Conservation (phyloP, 2,113 vertebrate species). For the Phycodurus eques region DNA sequence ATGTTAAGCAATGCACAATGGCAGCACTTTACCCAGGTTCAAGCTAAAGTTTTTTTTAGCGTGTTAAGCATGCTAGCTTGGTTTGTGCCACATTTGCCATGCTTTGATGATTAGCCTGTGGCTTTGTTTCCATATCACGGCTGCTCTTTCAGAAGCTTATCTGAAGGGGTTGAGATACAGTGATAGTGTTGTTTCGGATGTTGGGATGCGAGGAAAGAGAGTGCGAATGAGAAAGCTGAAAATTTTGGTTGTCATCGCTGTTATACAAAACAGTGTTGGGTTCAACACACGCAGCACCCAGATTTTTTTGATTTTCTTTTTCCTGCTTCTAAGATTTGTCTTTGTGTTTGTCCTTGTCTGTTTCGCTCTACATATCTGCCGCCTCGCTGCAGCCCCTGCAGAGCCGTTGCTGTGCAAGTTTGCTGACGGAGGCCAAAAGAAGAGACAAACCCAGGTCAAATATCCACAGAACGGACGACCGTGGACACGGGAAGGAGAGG, state of each 20-base stretch:
- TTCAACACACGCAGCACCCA: background rate
- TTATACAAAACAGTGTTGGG: background rate
- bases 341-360: slow-evolving; percentile 41
- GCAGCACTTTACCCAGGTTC: slow-evolving; percentile 37
- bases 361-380: slow-evolving; percentile 7
- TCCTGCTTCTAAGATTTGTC: slow-evolving; percentile 24
- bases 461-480: slow-evolving; percentile 95
- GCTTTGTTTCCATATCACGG: slow-evolving; percentile 72
- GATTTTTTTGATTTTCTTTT: background rate
- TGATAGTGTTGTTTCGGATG: slow-evolving; percentile 40
- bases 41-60: slow-evolving; percentile 69
- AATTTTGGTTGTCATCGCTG: background rate
- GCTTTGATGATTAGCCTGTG: slow-evolving; percentile 78
- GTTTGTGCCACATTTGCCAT: slow-evolving; percentile 55
- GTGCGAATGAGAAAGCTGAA: no score
- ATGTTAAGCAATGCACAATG: slow-evolving; percentile 41
- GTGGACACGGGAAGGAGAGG: slow-evolving; percentile 96
- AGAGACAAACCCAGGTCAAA: slow-evolving; percentile 96
- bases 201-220: no score
- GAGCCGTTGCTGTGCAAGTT: slow-evolving; percentile 99
- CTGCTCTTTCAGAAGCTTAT: slow-evolving; percentile 49
- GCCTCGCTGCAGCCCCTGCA: slow-evolving; percentile 78
- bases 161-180: slow-evolving; percentile 37
- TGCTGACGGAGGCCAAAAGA: slow-evolving; percentile 98
- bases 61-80: slow-evolving; percentile 66